phyloP scores from a whole-genome alignment of 2,113 vertebrate genomes.

The Atlantisia rogersi region DNA sequence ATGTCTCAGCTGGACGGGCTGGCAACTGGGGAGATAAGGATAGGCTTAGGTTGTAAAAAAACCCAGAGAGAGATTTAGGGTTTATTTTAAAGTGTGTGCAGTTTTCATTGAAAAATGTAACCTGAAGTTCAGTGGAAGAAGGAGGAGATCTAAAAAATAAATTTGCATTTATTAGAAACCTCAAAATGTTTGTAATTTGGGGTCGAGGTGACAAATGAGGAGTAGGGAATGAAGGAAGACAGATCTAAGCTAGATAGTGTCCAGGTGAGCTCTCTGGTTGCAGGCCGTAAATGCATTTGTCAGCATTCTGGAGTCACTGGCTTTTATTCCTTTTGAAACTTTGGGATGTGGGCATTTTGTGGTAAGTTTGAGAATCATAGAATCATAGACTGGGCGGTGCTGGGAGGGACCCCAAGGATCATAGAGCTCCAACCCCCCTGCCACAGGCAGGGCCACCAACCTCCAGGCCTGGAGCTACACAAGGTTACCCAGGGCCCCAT shows the following conservation, averaged over 20 bases:
- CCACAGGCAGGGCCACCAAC: no score
- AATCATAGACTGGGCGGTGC: no score
- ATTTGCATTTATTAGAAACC: background rate
- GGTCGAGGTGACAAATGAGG: background rate
- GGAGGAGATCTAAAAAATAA: background rate
- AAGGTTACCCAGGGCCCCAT: no score
- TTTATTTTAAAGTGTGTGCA: background rate
- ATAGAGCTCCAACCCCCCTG: no score
- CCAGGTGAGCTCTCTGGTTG: background rate
- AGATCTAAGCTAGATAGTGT: rapidly evolving
- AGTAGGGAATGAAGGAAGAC: background rate
- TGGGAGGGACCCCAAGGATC: no score
- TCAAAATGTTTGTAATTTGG: background rate
- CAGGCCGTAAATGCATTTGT: background rate
- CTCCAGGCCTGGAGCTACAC: no score
- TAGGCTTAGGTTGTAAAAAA: background rate
- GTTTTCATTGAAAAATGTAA: background rate
- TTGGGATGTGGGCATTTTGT: background rate
- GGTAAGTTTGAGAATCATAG: background rate
- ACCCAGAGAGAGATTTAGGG: background rate
- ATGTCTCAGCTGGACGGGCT: background rate
- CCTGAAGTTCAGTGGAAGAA: background rate
- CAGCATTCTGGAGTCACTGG: background rate
- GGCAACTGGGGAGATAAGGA: background rate
- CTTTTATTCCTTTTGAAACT: background rate